Evolutionary conservation across 1,140 invertebrate species (phyloP).

Genomic region (Steinernema feltiae): DNA sequence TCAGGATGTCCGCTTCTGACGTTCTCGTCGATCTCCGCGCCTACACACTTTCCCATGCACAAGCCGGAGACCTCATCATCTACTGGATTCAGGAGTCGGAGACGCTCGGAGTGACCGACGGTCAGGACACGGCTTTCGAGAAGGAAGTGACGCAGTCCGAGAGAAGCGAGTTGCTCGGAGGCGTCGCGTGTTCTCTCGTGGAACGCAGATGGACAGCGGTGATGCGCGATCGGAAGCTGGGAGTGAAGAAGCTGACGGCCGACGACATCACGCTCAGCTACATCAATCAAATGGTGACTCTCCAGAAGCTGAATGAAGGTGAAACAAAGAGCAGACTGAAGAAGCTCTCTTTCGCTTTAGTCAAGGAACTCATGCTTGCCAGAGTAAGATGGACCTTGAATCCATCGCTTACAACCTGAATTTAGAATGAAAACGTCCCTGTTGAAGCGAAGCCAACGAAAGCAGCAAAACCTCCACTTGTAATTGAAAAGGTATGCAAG

Average conservation of each 20-base stretch:
- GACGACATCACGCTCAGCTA: neutral
- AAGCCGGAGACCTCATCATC: neutral
- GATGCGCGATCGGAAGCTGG: neutral
- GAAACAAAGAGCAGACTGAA: neutral
- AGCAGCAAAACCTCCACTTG: neutral
- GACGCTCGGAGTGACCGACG: neutral
- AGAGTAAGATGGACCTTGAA: neutral
- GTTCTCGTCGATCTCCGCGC: neutral
- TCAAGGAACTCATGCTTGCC: neutral
- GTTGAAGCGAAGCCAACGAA: too few relatives aligned
- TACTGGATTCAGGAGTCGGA: neutral
- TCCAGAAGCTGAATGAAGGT: neutral
- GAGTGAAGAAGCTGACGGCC: neutral
- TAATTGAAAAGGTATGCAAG: neutral
- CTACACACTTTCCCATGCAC: neutral
- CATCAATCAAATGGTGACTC: neutral
- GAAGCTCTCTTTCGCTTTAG: neutral
- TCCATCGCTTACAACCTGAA: neutral
- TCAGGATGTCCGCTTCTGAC: neutral
- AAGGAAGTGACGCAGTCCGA: neutral
- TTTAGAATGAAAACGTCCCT: neutral
- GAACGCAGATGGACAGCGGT: neutral
- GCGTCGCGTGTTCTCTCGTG: neutral
- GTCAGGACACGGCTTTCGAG: neutral
- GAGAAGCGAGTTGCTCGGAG: neutral